phyloP scores from a whole-genome alignment of 2,113 vertebrate species.

The Panthera uncia region DNA sequence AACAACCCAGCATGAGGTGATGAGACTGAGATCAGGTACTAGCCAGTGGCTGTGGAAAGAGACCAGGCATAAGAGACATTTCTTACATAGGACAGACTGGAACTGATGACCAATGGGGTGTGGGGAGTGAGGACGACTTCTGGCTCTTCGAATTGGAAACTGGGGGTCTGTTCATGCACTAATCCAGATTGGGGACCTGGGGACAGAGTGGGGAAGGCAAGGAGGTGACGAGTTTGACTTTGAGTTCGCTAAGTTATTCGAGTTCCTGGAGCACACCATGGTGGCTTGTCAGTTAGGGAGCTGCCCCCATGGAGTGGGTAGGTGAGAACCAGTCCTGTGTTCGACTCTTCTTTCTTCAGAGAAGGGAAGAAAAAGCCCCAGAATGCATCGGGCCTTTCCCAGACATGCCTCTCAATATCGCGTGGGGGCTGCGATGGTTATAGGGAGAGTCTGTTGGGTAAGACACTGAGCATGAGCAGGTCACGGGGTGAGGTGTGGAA shows the following conservation, averaged over 20 bases:
- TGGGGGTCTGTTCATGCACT: no score
- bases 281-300: background rate
- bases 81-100: background rate
- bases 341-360: background rate
- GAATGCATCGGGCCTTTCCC: background rate
- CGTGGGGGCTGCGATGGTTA: background rate
- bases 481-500: background rate
- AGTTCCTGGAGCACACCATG: accelerated
- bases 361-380: no score
- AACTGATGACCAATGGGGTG: accelerated
- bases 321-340: background rate
- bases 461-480: background rate
- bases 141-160: background rate
- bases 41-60: background rate
- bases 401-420: accelerated
- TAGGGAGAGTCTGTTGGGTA: no score
- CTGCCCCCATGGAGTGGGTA: background rate
- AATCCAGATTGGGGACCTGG: background rate
- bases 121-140: background rate
- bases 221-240: background rate
- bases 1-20: background rate
- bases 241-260: background rate
- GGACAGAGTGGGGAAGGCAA: background rate
- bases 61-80: background rate
- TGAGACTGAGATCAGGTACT: background rate